phyloP scores from a whole-genome alignment of 2,113 vertebrate genomes.

The Tapirus terrestris region DNA sequence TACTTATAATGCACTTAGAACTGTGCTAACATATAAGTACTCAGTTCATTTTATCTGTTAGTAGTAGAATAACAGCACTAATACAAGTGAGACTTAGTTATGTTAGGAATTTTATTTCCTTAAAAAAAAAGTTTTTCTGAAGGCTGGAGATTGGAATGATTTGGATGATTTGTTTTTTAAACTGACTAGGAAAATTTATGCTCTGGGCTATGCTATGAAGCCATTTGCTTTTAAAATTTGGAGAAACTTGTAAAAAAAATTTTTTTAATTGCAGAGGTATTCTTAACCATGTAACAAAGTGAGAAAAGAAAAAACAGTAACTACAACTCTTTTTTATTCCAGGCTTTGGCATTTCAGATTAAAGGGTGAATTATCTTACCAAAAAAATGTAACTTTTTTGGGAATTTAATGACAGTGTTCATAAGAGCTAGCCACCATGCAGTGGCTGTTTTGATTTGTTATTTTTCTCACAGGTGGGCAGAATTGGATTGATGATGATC shows the following conservation, averaged over 20 bases:
- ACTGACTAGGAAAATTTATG: neutral
- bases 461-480: neutral
- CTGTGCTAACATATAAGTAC: neutral
- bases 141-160: neutral
- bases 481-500: neutral
- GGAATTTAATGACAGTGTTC: neutral
- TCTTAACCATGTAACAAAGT: neutral
- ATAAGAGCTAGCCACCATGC: neutral
- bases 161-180: neutral
- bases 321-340: neutral
- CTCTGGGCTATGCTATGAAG: neutral
- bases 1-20: neutral
- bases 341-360: neutral
- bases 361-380: neutral
- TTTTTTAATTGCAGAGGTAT: neutral
- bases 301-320: neutral
- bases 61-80: neutral
- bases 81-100: neutral
- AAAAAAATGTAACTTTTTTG: neutral
- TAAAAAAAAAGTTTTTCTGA: neutral
- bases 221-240: neutral
- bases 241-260: neutral
- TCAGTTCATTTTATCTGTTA: neutral
- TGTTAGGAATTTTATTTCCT: conserved; percentile 24
- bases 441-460: neutral